phyloP scores from a whole-genome alignment of 2,888 invertebrate genomes.

The Dolichopus griseipennis region DNA sequence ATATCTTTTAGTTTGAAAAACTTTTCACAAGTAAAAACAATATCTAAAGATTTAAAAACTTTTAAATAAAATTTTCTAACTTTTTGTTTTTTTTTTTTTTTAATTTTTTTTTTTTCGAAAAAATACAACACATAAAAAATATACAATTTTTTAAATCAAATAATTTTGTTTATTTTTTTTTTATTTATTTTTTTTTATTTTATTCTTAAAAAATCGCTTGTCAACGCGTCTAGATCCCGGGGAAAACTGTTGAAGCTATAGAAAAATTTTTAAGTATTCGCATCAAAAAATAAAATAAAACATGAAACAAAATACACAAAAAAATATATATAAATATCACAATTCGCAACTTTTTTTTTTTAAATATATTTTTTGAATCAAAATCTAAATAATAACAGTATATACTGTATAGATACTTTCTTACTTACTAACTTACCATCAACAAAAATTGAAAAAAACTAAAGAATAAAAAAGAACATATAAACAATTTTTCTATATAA shows the following conservation, averaged over 20 bases:
- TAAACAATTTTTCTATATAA: too few relatives aligned
- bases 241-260: conserved; percentile 42
- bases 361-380: too few relatives aligned
- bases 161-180: background rate
- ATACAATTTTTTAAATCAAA: background rate
- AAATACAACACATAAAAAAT: too few relatives aligned
- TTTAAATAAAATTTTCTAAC: too few relatives aligned
- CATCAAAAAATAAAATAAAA: background rate
- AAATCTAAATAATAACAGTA: too few relatives aligned
- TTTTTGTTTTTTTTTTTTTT: background rate
- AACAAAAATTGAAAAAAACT: too few relatives aligned
- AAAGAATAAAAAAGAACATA: too few relatives aligned
- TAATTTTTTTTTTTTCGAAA: background rate
- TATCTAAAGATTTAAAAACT: too few relatives aligned
- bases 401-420: too few relatives aligned
- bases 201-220: background rate
- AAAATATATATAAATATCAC: background rate
- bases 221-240: conserved; percentile 39
- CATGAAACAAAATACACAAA: background rate
- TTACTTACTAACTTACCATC: too few relatives aligned
- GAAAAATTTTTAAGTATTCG: background rate
- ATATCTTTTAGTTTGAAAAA: too few relatives aligned
- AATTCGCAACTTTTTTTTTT: background rate
- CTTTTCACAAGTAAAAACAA: too few relatives aligned
- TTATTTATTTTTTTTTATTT: background rate